phyloP scores from a whole-genome alignment of 2,797 vertebrate genomes.

The Erithacus rubecula region DNA sequence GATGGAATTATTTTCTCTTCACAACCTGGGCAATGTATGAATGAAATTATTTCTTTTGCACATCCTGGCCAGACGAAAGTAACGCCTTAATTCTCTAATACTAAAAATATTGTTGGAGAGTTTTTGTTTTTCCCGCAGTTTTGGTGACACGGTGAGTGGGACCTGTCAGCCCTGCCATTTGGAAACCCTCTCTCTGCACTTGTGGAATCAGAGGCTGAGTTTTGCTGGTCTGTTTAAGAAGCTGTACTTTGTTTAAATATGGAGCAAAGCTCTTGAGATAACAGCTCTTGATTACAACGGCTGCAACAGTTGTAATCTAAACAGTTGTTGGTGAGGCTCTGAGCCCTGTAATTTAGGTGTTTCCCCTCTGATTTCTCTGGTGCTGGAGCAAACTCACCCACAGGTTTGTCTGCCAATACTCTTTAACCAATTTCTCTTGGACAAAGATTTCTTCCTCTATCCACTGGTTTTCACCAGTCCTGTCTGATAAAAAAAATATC shows the following conservation, averaged over 20 bases:
- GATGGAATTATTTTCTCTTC: not conserved
- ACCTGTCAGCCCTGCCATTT: not conserved
- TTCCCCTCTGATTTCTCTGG: not conserved
- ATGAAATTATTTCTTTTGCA: not conserved
- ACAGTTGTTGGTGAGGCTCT: not conserved
- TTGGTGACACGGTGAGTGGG: not conserved
- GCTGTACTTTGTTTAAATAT: not conserved
- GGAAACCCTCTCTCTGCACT: not conserved
- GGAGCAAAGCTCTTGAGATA: not conserved
- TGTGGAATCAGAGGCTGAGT: not conserved
- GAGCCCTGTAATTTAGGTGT: not conserved
- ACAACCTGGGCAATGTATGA: not conserved
- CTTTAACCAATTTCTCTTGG: not conserved
- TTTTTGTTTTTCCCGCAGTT: not conserved
- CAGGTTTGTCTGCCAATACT: not conserved
- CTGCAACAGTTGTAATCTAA: too few relatives aligned
- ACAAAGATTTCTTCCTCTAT: not conserved
- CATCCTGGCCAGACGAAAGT: not conserved
- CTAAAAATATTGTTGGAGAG: not conserved
- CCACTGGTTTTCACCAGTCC: not conserved
- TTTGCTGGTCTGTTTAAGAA: not conserved
- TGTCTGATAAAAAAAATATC: not conserved
- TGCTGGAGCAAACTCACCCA: fast-evolving
- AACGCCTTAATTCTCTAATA: not conserved
- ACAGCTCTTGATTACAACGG: not conserved